These are phyloP conservation scores for Cephalopholis sonnerati DNA, from an alignment of 2,113 vertebrate species.

Conservation along the genomic window DNA sequence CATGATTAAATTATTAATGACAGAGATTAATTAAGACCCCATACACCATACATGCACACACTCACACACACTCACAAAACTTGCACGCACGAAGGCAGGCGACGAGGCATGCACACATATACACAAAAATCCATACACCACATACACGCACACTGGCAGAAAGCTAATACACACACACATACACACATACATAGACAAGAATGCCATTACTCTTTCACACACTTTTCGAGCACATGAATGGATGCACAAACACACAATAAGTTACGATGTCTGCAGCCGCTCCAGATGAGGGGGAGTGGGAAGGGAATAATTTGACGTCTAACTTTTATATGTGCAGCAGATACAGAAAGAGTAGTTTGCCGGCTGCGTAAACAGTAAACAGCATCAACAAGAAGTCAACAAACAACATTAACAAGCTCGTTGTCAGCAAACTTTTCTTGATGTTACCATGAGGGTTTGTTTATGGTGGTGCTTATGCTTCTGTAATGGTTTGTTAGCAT, in stretches of 20 bases:
- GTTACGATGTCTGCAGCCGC: conserved; percentile 24
- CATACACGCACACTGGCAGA: not conserved
- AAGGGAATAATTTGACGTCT: conserved; percentile 29
- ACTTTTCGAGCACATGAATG: conserved; percentile 22
- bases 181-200: not conserved
- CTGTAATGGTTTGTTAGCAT: conserved; percentile 65
- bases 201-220: conserved; percentile 37
- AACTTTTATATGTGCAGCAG: conserved; percentile 37
- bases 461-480: conserved; percentile 53
- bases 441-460: conserved; percentile 66
- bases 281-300: not conserved
- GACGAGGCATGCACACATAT: conserved; percentile 4
- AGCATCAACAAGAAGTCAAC: conserved; percentile 51
- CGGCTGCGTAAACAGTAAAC: conserved; percentile 29
- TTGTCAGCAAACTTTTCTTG: conserved; percentile 73
- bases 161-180: not conserved
- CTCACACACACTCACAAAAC: not conserved
- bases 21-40: conserved; percentile 82
- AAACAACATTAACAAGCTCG: conserved; percentile 58
- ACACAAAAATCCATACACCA: conserved; percentile 39
- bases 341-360: conserved; percentile 17
- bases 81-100: not conserved
- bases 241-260: conserved; percentile 34
- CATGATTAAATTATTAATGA: conserved; percentile 85
- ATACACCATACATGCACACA: conserved; percentile 24